Base-by-base conservation (phyloP, 2,113 vertebrate species). In the Protomyctophum bolini region DNA sequence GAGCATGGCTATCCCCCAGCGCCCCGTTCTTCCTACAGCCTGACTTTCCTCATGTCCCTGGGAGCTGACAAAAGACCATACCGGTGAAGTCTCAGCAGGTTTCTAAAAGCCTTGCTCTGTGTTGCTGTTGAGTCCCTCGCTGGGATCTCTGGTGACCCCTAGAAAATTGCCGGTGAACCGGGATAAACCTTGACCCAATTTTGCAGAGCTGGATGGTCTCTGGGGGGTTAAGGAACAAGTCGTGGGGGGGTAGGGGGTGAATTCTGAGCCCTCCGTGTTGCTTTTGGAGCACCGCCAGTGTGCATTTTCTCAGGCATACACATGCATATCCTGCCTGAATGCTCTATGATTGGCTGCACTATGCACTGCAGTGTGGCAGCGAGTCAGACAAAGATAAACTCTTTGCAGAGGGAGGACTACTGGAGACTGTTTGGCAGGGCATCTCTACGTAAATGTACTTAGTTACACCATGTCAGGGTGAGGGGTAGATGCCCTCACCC, bases 141-240 rank as follows among this genome's bases (percentile, higher is more conserved):
- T 0, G 6, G 50, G 61, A 83, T 81, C 81, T 78, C 70, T 76
- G 55, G 52, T 88, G 89, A 92, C 87, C 87, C 79, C 58, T 41
- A 72, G 73, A 85, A 84, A 87, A 87, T 82, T 89, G 68, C 74
- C 80, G 76, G 68, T 92, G 87, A 90, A 90, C 88, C 75, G 6
- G 85, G 77, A 90, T 86, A 88, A 91, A 85, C 87, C 82, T 82
- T 91, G 85, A 89, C 89, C 88, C 70, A 84, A 68, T 90, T 41
- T 90, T 88, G 80, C 50, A 71, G 77, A 82, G 60, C 71, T 73
- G 73, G 80, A 80, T 63, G 55, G 76, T 84, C 81, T 88, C 81
- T 41, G 10, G 41, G 75, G 83, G 87, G 72, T 81, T 80, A 79
- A 56, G 79, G 85, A 87, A 68, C 75, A 83, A 60, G 73, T 87